Percentiles rank a stretch among this genome's conserved stretches.
Conservation (phyloP, 2,113 vertebrate species). For the Xyrauchen texanus region DNA sequence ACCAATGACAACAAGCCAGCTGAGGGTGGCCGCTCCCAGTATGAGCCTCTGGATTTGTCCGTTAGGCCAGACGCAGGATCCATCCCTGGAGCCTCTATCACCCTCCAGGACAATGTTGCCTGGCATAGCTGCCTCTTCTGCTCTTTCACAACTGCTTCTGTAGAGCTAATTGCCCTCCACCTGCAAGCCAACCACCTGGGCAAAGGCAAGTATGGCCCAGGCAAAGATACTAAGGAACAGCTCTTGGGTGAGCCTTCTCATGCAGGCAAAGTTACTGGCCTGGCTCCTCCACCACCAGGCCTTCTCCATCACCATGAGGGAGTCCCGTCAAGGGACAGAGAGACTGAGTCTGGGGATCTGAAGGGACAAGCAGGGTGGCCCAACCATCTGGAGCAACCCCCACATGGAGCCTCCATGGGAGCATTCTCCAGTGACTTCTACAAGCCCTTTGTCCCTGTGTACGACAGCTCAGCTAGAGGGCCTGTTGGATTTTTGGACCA, state of each 20-base stretch:
- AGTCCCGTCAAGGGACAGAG: slow-evolving; percentile 69
- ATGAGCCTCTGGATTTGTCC: slow-evolving; percentile 92
- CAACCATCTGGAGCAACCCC: slow-evolving; percentile 79
- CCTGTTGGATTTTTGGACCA: slow-evolving; percentile 77
- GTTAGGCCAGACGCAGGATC: slow-evolving; percentile 89
- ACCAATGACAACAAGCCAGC: slow-evolving; percentile 71
- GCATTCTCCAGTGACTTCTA: slow-evolving; percentile 92
- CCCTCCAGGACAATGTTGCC: slow-evolving; percentile 91
- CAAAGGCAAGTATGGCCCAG: slow-evolving; percentile 82
- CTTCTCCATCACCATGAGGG: slow-evolving; percentile 65
- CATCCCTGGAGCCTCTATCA: slow-evolving; percentile 89
- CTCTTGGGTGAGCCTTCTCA: slow-evolving; percentile 70
- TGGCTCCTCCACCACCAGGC: slow-evolving; percentile 67
- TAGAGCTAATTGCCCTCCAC: slow-evolving; percentile 96
- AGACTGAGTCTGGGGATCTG: slow-evolving; percentile 78
- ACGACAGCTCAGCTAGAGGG: slow-evolving; percentile 75
- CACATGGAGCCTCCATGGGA: slow-evolving; percentile 69
- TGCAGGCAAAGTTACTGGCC: slow-evolving; percentile 71
- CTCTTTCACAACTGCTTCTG: slow-evolving; percentile 91
- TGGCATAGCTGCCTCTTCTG: slow-evolving; percentile 98
- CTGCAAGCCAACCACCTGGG: slow-evolving; percentile 96
- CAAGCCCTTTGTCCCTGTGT: slow-evolving; percentile 86
- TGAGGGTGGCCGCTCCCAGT: slow-evolving; percentile 81
- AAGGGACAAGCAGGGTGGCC: slow-evolving; percentile 81
- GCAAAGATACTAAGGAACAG: slow-evolving; percentile 78